Evolutionary conservation across 30 jellyfish, hydroid and myxozoan species (phyloP), one percentile per base, ranked within the genome.

Genomic region (Haliclystus octoradiatus): DNA sequence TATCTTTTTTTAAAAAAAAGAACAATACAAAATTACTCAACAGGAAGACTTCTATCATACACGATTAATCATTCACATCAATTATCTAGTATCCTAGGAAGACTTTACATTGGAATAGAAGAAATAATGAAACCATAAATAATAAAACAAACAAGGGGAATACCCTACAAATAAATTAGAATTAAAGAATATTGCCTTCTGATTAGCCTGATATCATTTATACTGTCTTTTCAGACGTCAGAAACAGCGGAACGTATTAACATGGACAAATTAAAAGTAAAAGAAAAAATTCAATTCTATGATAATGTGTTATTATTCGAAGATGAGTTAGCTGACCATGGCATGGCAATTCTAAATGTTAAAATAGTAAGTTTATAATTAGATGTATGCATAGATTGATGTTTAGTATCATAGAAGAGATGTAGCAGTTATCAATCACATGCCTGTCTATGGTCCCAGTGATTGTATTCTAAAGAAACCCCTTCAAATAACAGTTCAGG

Each of bases 301-400:
- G 92, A 79, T 25, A 94, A 88, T 33, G 40, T 88, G 25, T 34
- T 88, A 26, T 60, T 88, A 7, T 86, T 69, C 71, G 97, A 88
- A 74, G 97, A 88, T 75, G 97, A 88, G 51, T 70, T 88, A 3
- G 97, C 93, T n/a, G 97, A 88, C 53, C 82, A 88, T 72, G 97
- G 97, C 22, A 80, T 88, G 83, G 94, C 94, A 24, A 30, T 72
- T 50, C 81, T 88, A 9, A 75, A 66, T 71, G 82, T 88, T 27
- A 88, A 88, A 53, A 80, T 88, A 33, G 96, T 79, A 79, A 77
- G 96, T 82, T 3, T 29, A 14, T 1, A 32, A 26, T 0, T 22
- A 12, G 33, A 29, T 31, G 68, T 4, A 66, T 24, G 76, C 24
- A 15, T 7, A 12, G 30, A 25, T 25, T 9, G 33, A 60, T 19